Evolutionary conservation across 2,797 vertebrate species (phyloP).

Genomic region (Emydoidea blandingii): DNA sequence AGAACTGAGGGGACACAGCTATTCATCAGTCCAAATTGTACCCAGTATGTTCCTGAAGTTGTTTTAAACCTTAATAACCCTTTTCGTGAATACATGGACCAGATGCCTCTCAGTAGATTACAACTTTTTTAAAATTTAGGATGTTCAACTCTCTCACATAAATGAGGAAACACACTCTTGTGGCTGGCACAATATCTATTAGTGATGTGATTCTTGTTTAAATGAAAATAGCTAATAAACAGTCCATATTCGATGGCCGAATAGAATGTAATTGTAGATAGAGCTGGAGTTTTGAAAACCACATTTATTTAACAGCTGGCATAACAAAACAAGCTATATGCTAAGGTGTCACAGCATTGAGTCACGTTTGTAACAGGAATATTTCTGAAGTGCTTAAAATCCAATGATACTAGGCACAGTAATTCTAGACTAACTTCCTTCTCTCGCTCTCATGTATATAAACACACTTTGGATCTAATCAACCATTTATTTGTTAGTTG

Average conservation of each 20-base stretch:
- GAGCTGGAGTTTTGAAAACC: too few species aligned
- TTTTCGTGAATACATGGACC: background rate
- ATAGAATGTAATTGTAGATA: too few species aligned
- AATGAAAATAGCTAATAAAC: background rate
- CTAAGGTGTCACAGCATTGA: background rate
- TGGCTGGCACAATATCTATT: background rate
- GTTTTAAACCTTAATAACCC: too few species aligned
- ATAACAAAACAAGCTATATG: background rate
- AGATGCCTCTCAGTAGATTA: background rate
- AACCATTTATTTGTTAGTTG: slow-evolving; percentile 13
- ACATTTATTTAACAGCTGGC: too few species aligned
- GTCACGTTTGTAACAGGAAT: background rate
- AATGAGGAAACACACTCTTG: background rate
- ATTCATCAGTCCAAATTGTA: too few species aligned
- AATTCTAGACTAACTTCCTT: too few species aligned
- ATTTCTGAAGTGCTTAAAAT: background rate
- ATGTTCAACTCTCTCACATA: background rate
- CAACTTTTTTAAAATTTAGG: background rate
- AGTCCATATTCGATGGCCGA: background rate
- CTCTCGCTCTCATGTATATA: too few species aligned
- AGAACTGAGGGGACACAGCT: too few species aligned
- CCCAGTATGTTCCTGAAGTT: too few species aligned
- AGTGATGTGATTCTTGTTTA: background rate
- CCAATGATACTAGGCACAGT: too few species aligned
- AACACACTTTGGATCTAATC: slow-evolving; percentile 19